Evolutionary conservation across 2,797 vertebrate species (phyloP), one percentile per base, ranked within the genome.

Genomic region (Sebastes variabilis): DNA sequence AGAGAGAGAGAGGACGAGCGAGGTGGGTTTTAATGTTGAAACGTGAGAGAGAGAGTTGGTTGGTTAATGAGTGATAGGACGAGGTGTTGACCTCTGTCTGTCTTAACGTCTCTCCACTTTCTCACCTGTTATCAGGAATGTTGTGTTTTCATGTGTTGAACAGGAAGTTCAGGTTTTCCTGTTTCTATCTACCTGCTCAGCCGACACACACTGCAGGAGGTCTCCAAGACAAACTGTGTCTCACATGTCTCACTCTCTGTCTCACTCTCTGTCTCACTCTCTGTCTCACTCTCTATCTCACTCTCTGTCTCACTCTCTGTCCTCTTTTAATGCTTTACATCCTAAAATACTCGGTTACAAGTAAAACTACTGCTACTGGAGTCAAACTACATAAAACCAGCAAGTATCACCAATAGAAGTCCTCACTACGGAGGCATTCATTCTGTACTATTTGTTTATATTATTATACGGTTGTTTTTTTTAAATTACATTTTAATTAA

Each of bases 21-120:
- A 93, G 93, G 94, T 94, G 83, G 77, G 91, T 93, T 81, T 10
- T 16, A 24, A 64, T 4, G 11, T 24, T 16, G 54, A 52, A 75
- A 18, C 8, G 69, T 42, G 52, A 74, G 36, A 2, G 14, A 20
- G 46, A 18, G 36, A 8, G 18, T 16, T 25, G 60, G 61, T 11
- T 72, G 70, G 91, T 91, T 85, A 89, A 89, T 87, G 81, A 87
- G 74, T 87, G 85, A 82, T 13, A 64, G 83, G 25, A 24, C 12
- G n/a, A 66, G 55, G 64, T 68, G 38, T 42, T 42, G 66, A 52
- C 30, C 18, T 20, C 14, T 18, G 2, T 65, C 4, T 64, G 5
- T 8, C 10, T 42, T 42, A 42, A 42, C 13, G 5, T 42, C 38
- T 14, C 38, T 42, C 38, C 38, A 14, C 13, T 42, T 42, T 42